phyloP scores from a whole-genome alignment of 2,888 invertebrate species.

The Epistrophe grossulariae region DNA sequence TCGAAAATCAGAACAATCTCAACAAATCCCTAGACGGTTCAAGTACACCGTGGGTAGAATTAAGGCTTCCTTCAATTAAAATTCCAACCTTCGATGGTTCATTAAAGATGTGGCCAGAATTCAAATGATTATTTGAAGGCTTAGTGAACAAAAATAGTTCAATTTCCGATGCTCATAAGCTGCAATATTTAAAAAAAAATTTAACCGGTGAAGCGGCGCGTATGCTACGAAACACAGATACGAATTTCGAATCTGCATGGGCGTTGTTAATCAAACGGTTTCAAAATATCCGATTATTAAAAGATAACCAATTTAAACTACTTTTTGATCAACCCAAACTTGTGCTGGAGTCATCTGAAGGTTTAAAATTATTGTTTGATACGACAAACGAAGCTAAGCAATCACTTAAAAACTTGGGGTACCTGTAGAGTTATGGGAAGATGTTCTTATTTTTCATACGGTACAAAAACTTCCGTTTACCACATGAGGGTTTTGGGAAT shows the following conservation, averaged over 20 bases:
- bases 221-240: constrained; percentile 19
- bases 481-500: constrained; percentile 27
- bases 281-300: constrained; percentile 33
- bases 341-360: constrained; percentile 1
- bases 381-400: constrained; percentile 26
- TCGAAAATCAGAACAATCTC: neutral
- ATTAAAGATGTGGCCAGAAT: constrained; percentile 16
- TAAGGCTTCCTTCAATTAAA: constrained; percentile 36
- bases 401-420: constrained; percentile 35
- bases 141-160: too few species aligned
- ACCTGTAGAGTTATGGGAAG: constrained; percentile 38
- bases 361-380: constrained; percentile 7
- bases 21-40: neutral
- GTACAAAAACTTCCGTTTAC: constrained; percentile 21
- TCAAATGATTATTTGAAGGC: too few species aligned
- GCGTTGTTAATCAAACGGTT: constrained; percentile 20
- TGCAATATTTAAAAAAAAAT: constrained; percentile 20
- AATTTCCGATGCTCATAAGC: neutral
- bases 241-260: constrained; percentile 48
- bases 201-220: neutral
- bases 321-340: neutral
- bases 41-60: neutral
- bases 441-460: constrained; percentile 39
- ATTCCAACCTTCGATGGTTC: constrained; percentile 35
- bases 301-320: constrained; percentile 17